Base-by-base conservation (phyloP, 2,113 vertebrate genomes). In the Tonatia bakeri region DNA sequence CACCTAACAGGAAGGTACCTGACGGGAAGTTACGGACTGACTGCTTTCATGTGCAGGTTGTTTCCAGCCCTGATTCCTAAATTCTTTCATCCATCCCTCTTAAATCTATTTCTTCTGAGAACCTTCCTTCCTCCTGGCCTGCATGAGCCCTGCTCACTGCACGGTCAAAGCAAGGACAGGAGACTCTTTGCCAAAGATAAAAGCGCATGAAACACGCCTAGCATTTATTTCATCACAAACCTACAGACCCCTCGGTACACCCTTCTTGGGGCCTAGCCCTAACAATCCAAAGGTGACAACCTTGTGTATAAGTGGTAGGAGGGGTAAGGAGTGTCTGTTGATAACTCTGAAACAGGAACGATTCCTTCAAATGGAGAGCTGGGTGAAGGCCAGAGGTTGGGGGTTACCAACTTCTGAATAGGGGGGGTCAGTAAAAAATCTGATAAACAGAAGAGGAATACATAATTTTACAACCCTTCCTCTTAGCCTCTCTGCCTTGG, bases 171-270 rank as follows among this genome's bases (percentile, higher is more conserved):
- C 95, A 97, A 96, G 45, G 93, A 95, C 43, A 95, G 91, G 76
- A 97, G 87, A 93, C 94, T 90, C 72, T 92, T 64, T 95, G 96
- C 84, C 91, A 97, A 98, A 95, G 97, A 97, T 95, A 98, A 97
- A 96, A 98, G 97, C 77, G 84, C 92, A 88, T 93, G 95, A 97
- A 95, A 97, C 84, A 97, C 92, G 93, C 94, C 96, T 92, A 96
- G 88, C 92, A 82, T 97, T 97, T 97, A 96, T 96, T 95, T 93
- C 95, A 72, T 85, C 95, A 97, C 93, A 96, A 97, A 97, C 86
- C 77, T 96, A 97, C 36, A 97, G 94, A 94, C 98, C 99, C 56
- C 82, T 97, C 75, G 93, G 82, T 65, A 87, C 26, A 81, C 76
- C 82, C 61, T 96, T 84, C 89, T 80, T 52, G 38, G 92, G 96